Conservation (phyloP, 2,888 invertebrate genomes). For the Acleris literana region DNA sequence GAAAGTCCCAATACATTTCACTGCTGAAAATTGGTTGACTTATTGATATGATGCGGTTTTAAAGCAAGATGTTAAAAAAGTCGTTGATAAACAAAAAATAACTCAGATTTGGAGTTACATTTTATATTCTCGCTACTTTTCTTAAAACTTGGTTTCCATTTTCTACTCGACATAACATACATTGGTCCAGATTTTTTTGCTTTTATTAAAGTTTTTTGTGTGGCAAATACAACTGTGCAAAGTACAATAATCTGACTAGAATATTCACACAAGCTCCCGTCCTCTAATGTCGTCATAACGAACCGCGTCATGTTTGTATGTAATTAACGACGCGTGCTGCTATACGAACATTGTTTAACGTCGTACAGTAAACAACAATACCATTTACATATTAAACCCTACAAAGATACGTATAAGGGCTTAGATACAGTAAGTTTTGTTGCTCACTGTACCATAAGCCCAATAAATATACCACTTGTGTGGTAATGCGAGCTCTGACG, state of each 20-base stretch:
- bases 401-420: slow-evolving; percentile 9
- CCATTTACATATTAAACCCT: slow-evolving; percentile 18
- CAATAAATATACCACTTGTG: slow-evolving; percentile 73
- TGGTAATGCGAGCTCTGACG: slow-evolving; percentile 55
- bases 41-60: no score
- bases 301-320: slow-evolving; percentile 68
- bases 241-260: neutral
- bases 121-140: no score
- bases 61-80: no score
- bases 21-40: no score
- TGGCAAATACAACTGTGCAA: no score
- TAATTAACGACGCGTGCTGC: slow-evolving; percentile 76
- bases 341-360: slow-evolving; percentile 71
- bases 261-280: slow-evolving; percentile 15
- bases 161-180: no score
- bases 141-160: no score
- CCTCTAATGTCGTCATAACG: slow-evolving; percentile 39
- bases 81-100: no score
- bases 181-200: no score
- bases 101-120: no score
- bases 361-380: slow-evolving; percentile 31
- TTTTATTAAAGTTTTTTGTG: no score
- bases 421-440: slow-evolving; percentile 5
- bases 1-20: no score
- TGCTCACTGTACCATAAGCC: slow-evolving; percentile 35